Conservation (phyloP, 2,113 vertebrate species). For the Petrocephalus zakoni region DNA sequence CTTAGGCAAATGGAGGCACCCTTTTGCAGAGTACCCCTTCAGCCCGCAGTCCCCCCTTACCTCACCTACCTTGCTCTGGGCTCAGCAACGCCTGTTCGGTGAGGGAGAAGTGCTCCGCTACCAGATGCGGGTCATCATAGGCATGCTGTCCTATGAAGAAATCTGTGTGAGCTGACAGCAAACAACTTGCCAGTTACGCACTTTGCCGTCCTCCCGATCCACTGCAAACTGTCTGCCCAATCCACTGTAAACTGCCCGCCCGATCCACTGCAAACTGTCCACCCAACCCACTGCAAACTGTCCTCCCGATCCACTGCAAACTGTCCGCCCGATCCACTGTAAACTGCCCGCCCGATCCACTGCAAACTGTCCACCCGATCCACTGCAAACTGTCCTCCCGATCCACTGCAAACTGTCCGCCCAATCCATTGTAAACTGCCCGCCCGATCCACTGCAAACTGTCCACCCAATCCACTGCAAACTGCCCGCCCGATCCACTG, state of each 20-base stretch:
- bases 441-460: background rate
- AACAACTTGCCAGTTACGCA: background rate
- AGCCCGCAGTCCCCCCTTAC: background rate
- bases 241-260: background rate
- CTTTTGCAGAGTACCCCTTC: background rate
- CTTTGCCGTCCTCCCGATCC: background rate
- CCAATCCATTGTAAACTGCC: too few species aligned
- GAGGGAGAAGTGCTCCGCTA: background rate
- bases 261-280: background rate
- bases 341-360: too few species aligned
- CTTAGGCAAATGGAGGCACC: background rate
- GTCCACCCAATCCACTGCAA: background rate
- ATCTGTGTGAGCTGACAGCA: background rate
- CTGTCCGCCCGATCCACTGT: too few species aligned
- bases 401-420: background rate
- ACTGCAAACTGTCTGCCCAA: background rate
- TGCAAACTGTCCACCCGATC: background rate
- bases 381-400: background rate
- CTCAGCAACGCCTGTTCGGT: conserved; percentile 1
- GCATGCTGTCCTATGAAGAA: background rate
- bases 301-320: background rate
- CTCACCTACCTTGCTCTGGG: conserved; percentile 13
- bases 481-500: background rate
- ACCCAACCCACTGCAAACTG: too few species aligned
- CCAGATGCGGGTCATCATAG: conserved; percentile 7